A percentile compares a stretch with the other conserved stretches of the same genome.
Evolutionary conservation across 2,113 vertebrate genomes (phyloP).

Genomic region (Shinisaurus crocodilurus): DNA sequence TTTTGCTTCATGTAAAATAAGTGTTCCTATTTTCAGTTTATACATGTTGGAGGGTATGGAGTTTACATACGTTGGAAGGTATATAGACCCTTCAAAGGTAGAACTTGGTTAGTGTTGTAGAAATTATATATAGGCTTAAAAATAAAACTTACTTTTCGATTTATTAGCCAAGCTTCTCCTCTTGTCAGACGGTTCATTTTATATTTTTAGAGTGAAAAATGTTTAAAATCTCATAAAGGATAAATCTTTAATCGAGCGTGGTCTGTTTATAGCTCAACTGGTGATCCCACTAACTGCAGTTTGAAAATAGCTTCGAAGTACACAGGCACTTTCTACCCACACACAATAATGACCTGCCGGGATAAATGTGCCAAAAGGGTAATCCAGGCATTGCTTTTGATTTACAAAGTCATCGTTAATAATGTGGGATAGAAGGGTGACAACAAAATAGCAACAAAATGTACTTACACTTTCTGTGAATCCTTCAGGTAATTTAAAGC

Average conservation of each 20-base stretch:
- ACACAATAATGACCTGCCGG: constrained; percentile 37
- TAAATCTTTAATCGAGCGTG: constrained; percentile 54
- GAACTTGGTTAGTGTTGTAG: neutral
- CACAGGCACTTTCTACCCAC: constrained; percentile 35
- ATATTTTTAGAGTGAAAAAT: constrained; percentile 37
- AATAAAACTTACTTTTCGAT: neutral
- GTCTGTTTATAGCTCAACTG: constrained; percentile 52
- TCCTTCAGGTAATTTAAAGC: constrained; percentile 56
- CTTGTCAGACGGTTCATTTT: constrained; percentile 10
- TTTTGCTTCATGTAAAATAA: neutral
- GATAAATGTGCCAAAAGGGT: constrained; percentile 60
- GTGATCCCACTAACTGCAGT: constrained; percentile 34
- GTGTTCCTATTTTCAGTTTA: neutral
- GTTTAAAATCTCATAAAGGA: constrained; percentile 20
- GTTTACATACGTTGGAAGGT: neutral
- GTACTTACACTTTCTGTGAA: constrained; percentile 45
- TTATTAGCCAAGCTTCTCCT: neutral
- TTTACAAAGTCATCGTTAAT: constrained; percentile 57
- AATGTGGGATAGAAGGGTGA: neutral
- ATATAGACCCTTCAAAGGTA: neutral
- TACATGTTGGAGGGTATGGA: neutral
- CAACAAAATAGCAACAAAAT: constrained; percentile 59
- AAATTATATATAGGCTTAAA: neutral
- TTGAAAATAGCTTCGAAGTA: constrained; percentile 31
- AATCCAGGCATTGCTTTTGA: constrained; percentile 56